These are phyloP conservation scores for Pedicia rivosa DNA, from an alignment of 2,888 invertebrate genomes.

Conservation along the genomic window DNA sequence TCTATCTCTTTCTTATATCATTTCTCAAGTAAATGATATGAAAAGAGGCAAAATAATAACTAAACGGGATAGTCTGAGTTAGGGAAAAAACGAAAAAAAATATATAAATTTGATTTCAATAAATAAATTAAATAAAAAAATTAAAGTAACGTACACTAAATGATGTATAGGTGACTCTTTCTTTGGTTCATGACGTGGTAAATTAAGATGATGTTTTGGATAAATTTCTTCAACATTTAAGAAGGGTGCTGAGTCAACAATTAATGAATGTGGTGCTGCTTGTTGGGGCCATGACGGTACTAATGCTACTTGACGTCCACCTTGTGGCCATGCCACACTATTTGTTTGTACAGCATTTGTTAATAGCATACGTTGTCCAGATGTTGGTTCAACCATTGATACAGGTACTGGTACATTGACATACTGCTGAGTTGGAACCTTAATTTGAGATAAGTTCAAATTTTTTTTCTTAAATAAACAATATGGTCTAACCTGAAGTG, in stretches of 20 bases:
- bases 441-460: slow-evolving; percentile 13
- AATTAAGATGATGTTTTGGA: slow-evolving; percentile 42
- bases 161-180: slow-evolving; percentile 38
- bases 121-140: neutral
- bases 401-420: slow-evolving; percentile 54
- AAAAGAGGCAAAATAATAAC: too few species aligned
- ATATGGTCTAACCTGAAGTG: slow-evolving; percentile 23
- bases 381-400: slow-evolving; percentile 78
- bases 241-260: slow-evolving; percentile 61
- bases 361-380: slow-evolving; percentile 61
- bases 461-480: slow-evolving; percentile 7
- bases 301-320: slow-evolving; percentile 57
- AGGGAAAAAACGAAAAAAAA: neutral
- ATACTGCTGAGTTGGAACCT: slow-evolving; percentile 74
- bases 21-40: too few species aligned
- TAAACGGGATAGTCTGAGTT: too few species aligned
- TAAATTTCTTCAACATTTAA: slow-evolving; percentile 42
- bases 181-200: slow-evolving; percentile 39
- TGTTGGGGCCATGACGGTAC: slow-evolving; percentile 76
- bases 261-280: slow-evolving; percentile 50
- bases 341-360: slow-evolving; percentile 35
- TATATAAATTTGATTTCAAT: neutral
- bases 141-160: slow-evolving; percentile 24
- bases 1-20: too few species aligned
- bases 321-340: slow-evolving; percentile 31